Evolutionary conservation across 2,888 invertebrate genomes (phyloP), one percentile per base, ranked within the genome.

Genomic region (Odontomyia ornata): DNA sequence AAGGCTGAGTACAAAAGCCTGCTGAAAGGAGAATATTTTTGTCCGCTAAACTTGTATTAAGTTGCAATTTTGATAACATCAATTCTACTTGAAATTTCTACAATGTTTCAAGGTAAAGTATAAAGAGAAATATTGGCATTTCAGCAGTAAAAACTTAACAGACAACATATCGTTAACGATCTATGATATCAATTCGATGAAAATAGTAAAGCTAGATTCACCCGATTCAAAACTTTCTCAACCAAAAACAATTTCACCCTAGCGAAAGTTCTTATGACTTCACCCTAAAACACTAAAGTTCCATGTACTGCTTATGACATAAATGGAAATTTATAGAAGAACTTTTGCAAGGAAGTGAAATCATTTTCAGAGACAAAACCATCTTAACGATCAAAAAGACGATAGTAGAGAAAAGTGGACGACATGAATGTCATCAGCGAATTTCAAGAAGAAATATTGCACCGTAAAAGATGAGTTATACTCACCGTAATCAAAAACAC

Each of bases 251-350:
- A 52, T 52, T 18, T 3, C 52, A 52, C 13, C 52, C n/a, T 3
- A 52, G 15, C 15, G 18, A 52, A 52, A 4, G 15, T 15, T 18
- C 52, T 15, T 4, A 15, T 4, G 4, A 52, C 13, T 4, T 15
- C 52, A 52, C 52, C 52, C 52, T 18, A 9, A 2, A 4, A 18
- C 15, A 52, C 52, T 7, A 52, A 64, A 64, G 27, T 27, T 64
- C 15, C 28, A n/a, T 36, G 9, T 36, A 36, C 64, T 64, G 64
- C 64, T 64, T n/a, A 28, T 64, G 64, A 64, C 64, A 64, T 64
- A 64, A 64, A 64, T 64, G 64, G 64, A 64, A 64, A 64, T 64
- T 64, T 64, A 64, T 64, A 27, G 27, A 28, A 64, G 28, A 64
- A 28, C 28, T 64, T 64, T 52, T 15, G 52, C 4, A 52, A 18